These are phyloP conservation scores for Margaritifera margaritifera DNA, from an alignment of 2,888 invertebrate genomes.

Conservation along the genomic window DNA sequence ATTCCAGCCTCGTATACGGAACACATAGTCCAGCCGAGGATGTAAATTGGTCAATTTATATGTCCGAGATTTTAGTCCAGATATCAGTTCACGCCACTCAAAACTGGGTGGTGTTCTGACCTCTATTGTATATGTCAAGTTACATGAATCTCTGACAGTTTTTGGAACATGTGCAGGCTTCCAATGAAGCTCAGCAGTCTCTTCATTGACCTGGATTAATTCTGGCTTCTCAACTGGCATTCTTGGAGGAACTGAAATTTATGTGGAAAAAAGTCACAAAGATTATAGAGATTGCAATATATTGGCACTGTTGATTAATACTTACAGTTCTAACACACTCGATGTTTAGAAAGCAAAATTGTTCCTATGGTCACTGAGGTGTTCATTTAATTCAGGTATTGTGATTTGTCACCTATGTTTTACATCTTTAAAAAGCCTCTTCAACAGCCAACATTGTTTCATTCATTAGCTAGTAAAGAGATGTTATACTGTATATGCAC, in stretches of 20 bases:
- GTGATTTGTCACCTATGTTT: no score
- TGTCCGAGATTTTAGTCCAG: conserved; percentile 40
- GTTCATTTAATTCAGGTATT: no score
- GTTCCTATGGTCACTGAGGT: background rate
- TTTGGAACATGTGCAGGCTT: conserved; percentile 58
- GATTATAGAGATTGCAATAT: background rate
- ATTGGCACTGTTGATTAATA: background rate
- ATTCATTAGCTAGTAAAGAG: no score
- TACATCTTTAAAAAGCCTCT: no score
- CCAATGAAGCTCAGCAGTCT: conserved; percentile 62
- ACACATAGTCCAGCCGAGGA: conserved; percentile 95
- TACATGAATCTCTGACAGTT: conserved; percentile 45
- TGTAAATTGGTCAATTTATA: conserved; percentile 76
- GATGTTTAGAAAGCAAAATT: background rate
- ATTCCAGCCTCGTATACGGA: conserved; percentile 95
- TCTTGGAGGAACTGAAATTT: conserved; percentile 62
- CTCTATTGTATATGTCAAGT: conserved; percentile 62
- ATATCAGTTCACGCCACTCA: conserved; percentile 65
- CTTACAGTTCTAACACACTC: background rate
- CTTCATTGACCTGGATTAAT: conserved; percentile 50
- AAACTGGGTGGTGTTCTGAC: conserved; percentile 80
- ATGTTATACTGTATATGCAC: no score
- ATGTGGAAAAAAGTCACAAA: background rate
- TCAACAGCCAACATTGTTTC: no score
- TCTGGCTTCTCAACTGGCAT: conserved; percentile 68